Percentiles rank a stretch among this genome's conserved stretches.
Evolutionary conservation across 2,888 invertebrate species (phyloP).

Genomic region (Mactromeris polynyma): DNA sequence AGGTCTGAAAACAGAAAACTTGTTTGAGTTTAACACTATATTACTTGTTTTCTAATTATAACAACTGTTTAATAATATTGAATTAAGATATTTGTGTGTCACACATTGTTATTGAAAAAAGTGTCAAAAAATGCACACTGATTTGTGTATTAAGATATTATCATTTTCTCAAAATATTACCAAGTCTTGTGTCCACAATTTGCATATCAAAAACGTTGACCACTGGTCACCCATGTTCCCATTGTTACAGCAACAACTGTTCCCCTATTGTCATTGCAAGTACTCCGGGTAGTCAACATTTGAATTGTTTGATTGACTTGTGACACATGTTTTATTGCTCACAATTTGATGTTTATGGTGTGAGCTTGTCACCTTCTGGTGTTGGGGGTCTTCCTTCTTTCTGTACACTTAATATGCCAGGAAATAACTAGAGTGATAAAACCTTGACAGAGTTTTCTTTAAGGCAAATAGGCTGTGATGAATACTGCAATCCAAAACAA

Average conservation of each 20-base stretch:
- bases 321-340: slow-evolving; percentile 48
- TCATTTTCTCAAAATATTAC: too few relatives aligned
- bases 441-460: background rate
- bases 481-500: background rate
- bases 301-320: slow-evolving; percentile 41
- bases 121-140: too few relatives aligned
- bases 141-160: too few relatives aligned
- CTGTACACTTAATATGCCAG: slow-evolving; percentile 37
- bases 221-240: background rate
- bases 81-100: too few relatives aligned
- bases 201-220: background rate
- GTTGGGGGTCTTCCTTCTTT: slow-evolving; percentile 31
- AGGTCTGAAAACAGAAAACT: too few relatives aligned
- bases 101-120: too few relatives aligned
- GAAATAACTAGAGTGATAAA: slow-evolving; percentile 16
- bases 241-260: background rate
- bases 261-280: slow-evolving; percentile 9
- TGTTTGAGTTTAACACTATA: too few relatives aligned
- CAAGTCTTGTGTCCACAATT: background rate
- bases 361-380: slow-evolving; percentile 29
- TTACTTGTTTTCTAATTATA: too few relatives aligned
- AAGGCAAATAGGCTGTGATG: background rate
- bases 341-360: slow-evolving; percentile 36
- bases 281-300: background rate
- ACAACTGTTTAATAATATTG: too few relatives aligned